Evolutionary conservation across 2,888 invertebrate genomes (phyloP), one percentile per base, ranked within the genome.

Genomic region (Drosophila ochracea): DNA sequence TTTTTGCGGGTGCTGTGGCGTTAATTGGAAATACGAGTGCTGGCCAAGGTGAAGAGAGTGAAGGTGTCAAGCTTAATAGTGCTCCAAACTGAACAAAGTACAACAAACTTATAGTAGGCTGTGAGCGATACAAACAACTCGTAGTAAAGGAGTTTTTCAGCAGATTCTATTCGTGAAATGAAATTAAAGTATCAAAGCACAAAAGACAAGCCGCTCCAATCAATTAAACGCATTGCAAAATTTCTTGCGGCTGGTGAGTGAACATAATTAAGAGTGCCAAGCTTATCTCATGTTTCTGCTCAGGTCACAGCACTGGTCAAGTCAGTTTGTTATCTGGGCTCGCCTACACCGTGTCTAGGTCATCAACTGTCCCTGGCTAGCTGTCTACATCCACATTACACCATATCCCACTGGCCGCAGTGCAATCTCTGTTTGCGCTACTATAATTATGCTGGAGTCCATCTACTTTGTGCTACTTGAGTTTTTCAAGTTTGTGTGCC

Each of bases 101-200:
- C 3, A 6, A 16, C 16, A 41, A 41, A 30, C 16, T 39, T 19
- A 4, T 11, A 47, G 54, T 54, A 59, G 59, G 74, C 75, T 49
- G 28, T 55, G 65, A 21, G 25, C 9, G 19, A 25, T 13, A 43
- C 43, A 47, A 3, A 10, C 41, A n/a, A 41, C 47, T 35, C 47
- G 47, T 63, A 21, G 37, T 30, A 16, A 3, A 10, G 4, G 2
- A 30, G 31, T n/a, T 25, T n/a, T 19, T 28, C 11, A 13, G 33
- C 16, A 37, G 53, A 80, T 64, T 68, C 19, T 43, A 67, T 61
- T 66, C 50, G 16, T 31, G 53, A 74, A 71, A 89, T 84, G 84
- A 89, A 84, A 86, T 84, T 84, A 54, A 89, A 86, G 86, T 89
- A 77, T 84, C 84, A 84, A 77, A 84, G 74, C 57, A 28, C n/a